Conservation (phyloP, 2,113 vertebrate species). For the Scomber colias region DNA sequence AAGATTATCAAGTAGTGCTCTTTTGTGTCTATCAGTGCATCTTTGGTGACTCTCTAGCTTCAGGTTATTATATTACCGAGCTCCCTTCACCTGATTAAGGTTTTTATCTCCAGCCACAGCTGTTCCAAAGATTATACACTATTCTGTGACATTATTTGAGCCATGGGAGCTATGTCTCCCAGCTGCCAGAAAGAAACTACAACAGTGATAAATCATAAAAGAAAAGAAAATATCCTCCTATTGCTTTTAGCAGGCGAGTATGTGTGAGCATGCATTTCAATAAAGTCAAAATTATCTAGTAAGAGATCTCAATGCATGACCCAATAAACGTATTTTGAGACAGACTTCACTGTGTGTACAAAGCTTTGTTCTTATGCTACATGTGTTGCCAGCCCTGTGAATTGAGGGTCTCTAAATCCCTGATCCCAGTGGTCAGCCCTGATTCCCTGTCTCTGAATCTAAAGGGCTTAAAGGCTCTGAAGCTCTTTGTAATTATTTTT, state of each 20-base stretch:
- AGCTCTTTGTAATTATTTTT: slow-evolving; percentile 68
- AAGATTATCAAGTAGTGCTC: slow-evolving; percentile 69
- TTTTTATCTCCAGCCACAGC: slow-evolving; percentile 76
- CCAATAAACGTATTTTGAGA: slow-evolving; percentile 21
- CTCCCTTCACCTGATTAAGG: slow-evolving; percentile 70
- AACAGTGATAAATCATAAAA: slow-evolving; percentile 18
- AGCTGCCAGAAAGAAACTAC: slow-evolving; percentile 45
- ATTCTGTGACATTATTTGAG: slow-evolving; percentile 68
- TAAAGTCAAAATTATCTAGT: slow-evolving; percentile 9
- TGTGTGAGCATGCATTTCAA: slow-evolving; percentile 17
- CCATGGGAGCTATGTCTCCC: slow-evolving; percentile 53
- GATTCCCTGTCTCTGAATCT: slow-evolving; percentile 58
- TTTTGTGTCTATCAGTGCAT: slow-evolving; percentile 59
- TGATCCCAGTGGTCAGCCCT: slow-evolving; percentile 60
- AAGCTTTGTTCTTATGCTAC: slow-evolving; percentile 50
- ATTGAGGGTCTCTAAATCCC: slow-evolving; percentile 68
- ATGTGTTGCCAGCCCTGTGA: slow-evolving; percentile 58
- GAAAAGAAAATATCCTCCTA: neutral
- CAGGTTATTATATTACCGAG: slow-evolving; percentile 68
- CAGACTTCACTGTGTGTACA: slow-evolving; percentile 10
- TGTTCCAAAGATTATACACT: slow-evolving; percentile 68
- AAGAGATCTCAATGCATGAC: slow-evolving; percentile 25
- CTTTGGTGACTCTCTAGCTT: slow-evolving; percentile 54
- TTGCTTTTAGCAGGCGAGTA: slow-evolving; percentile 5
- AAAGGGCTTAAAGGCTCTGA: slow-evolving; percentile 66